phyloP scores from a whole-genome alignment of 2,888 invertebrate species.

The Melieria picta region DNA sequence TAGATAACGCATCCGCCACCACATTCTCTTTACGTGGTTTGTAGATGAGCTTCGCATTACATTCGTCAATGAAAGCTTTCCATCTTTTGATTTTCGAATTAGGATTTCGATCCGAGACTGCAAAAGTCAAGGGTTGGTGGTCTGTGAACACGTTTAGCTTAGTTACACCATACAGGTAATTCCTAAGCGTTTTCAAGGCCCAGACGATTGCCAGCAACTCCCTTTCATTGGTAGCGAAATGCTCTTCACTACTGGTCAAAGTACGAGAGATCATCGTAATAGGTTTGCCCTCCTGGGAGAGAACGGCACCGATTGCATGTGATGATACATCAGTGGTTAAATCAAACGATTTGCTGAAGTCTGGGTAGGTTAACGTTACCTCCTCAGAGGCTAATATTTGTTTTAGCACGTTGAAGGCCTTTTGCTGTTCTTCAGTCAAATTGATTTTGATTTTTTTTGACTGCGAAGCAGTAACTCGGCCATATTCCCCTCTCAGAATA shows the following conservation, averaged over 20 bases:
- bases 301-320: not conserved
- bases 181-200: constrained; percentile 5
- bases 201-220: constrained; percentile 7
- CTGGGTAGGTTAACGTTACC: not conserved
- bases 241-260: constrained; percentile 6
- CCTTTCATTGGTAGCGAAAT: constrained; percentile 12
- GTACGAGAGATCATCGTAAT: no score
- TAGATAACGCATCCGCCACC: no score
- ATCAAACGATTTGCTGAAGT: constrained; percentile 2
- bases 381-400: not conserved
- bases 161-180: constrained; percentile 9
- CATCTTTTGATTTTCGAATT: no score
- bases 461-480: constrained; percentile 10
- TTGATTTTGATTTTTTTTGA: constrained; percentile 19
- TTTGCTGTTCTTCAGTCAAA: constrained; percentile 16
- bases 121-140: no score
- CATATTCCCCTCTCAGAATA: constrained; percentile 3
- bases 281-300: constrained; percentile 8
- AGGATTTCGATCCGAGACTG: no score
- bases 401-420: constrained; percentile 4
- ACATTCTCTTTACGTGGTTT: no score
- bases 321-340: constrained; percentile 1
- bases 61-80: no score
- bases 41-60: no score
- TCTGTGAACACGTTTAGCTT: not conserved